phyloP scores from a whole-genome alignment of 2,888 invertebrate species.

The Theristus sp. region DNA sequence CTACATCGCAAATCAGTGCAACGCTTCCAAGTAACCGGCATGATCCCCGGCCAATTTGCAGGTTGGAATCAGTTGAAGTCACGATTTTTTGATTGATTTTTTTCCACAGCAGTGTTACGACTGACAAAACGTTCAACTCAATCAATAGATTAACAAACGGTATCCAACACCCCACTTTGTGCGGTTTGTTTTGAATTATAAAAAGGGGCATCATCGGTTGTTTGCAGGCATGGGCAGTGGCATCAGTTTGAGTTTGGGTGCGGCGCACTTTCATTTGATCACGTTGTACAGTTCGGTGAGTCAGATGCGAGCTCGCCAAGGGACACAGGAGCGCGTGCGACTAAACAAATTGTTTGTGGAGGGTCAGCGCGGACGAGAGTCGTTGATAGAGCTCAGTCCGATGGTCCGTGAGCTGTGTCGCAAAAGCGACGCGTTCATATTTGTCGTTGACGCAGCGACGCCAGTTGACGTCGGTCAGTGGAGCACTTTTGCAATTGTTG shows the following conservation, averaged over 20 bases:
- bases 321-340: background rate
- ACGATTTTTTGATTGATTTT: background rate
- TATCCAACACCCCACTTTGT: too few relatives aligned
- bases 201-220: too few relatives aligned
- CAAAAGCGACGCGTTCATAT: constrained; percentile 3
- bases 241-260: constrained; percentile 5
- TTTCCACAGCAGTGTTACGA: too few relatives aligned
- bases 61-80: constrained; percentile 1
- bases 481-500: background rate
- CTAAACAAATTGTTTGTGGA: constrained; percentile 6
- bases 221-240: constrained; percentile 8
- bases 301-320: constrained; percentile 2
- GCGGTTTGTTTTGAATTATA: too few relatives aligned
- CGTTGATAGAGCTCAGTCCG: constrained; percentile 2
- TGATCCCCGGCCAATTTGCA: constrained; percentile 6
- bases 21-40: constrained; percentile 7
- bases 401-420: constrained; percentile 3
- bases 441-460: constrained; percentile 5
- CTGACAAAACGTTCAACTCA: too few relatives aligned
- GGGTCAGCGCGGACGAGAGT: background rate
- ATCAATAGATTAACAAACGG: too few relatives aligned
- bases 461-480: constrained; percentile 1
- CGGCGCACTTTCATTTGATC: constrained; percentile 4
- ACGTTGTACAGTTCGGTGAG: constrained; percentile 6
- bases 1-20: background rate